Base-by-base conservation (phyloP, 2,113 vertebrate species). In the Lepus europaeus region DNA sequence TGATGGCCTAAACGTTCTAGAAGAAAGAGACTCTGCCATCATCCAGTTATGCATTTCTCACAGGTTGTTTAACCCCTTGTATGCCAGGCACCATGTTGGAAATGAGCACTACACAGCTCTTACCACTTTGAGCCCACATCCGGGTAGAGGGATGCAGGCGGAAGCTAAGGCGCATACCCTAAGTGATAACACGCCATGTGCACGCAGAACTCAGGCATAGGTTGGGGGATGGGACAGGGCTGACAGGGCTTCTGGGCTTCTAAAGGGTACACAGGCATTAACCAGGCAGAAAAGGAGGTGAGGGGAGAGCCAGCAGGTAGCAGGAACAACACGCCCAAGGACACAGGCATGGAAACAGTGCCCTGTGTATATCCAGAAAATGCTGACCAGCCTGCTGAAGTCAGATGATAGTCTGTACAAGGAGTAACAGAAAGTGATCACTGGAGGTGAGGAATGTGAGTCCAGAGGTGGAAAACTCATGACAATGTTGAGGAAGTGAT, bases 391-490 rank as follows among this genome's bases (percentile, higher is more conserved):
- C 27, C 39, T 22, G 17, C 19, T 20, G 53, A 74, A 29, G 27
- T 45, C 11, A 31, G 61, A 78, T 20, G 6, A 49, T 4, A 3
- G 10, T 53, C 45, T 33, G 16, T 5, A 23, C 2, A 4, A 33
- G 17, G 5, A 76, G 61, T 33, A 23, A 73, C 13, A 13, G 66
- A 31, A 76, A 45, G 31, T 36, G 31, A 36, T 25, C 20, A 19
- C 6, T 22, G 61, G 56, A 76, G 45, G 16, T 27, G 56, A 6
- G 5, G 20, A 27, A n/a, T 0, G 2, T 22, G 53, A 93, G 5
- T 90, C 90, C 17, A 68, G 39, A 80, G 27, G 17, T 72, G 53
- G 63, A 80, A 96, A 77, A 70, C 19, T 85, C 51, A 84, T n/a
- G 61, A 59, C 70, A 29, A 53, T 59, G 61, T 93, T 78, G 10